Percentiles rank a stretch among this genome's conserved stretches.
These are phyloP conservation scores for Erythrocercus mccallii DNA, from an alignment of 2,113 vertebrate species.

Conservation along the genomic window DNA sequence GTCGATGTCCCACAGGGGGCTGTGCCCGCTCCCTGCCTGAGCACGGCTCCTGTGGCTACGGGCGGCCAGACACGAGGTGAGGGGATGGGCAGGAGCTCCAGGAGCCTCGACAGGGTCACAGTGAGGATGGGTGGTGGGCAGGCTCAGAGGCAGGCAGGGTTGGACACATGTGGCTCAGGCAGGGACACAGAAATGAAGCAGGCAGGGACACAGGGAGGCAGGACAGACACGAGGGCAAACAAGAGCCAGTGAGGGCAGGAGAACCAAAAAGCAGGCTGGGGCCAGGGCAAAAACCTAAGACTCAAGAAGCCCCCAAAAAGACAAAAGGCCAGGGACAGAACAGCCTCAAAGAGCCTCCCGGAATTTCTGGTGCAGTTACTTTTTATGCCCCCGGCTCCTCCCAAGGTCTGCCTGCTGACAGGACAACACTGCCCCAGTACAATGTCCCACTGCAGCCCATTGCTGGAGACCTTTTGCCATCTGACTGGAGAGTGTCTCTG, in stretches of 20 bases:
- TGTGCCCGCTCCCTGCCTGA: background rate
- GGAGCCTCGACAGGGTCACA: accelerated
- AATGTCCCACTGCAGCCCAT: background rate
- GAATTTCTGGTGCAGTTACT: background rate
- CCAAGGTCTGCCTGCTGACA: background rate
- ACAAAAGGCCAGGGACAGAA: background rate
- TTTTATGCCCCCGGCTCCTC: background rate
- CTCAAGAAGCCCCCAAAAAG: background rate
- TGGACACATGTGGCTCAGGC: too few relatives aligned
- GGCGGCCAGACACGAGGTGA: accelerated
- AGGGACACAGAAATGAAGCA: accelerated
- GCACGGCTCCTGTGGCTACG: too few relatives aligned
- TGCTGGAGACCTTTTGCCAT: background rate
- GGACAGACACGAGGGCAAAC: accelerated
- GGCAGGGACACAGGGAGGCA: background rate
- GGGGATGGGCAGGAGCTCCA: too few relatives aligned
- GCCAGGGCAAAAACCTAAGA: background rate
- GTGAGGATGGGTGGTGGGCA: too few relatives aligned
- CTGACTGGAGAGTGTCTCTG: background rate
- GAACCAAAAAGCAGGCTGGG: background rate
- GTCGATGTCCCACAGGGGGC: accelerated
- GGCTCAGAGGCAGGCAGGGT: background rate
- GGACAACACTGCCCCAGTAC: background rate
- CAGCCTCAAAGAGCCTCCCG: background rate
- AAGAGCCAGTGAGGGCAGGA: background rate